Evolutionary conservation across 2,797 vertebrate genomes (phyloP).

Genomic region (Mallotus villosus): DNA sequence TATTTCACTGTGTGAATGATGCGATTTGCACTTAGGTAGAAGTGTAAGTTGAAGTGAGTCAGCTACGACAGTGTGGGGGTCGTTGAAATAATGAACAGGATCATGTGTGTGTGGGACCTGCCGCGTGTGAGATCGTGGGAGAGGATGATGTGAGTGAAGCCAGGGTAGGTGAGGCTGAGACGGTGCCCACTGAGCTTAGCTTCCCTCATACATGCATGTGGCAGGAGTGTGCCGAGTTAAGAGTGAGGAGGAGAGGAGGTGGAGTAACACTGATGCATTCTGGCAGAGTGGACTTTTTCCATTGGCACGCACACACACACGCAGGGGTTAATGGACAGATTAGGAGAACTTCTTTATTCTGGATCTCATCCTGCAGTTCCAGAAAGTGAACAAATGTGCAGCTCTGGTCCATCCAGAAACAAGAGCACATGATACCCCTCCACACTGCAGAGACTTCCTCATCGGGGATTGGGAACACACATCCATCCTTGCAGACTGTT

Average conservation of each 20-base stretch:
- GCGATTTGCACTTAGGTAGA: too few relatives aligned
- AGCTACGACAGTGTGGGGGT: too few relatives aligned
- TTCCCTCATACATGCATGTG: constrained; percentile 34
- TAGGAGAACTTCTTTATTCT: constrained; percentile 44
- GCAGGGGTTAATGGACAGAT: constrained; percentile 36
- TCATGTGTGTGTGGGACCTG: constrained; percentile 5
- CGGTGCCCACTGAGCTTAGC: constrained; percentile 50
- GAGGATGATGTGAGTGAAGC: constrained; percentile 15
- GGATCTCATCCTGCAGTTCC: constrained; percentile 45
- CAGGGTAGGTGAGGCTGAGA: constrained; percentile 18
- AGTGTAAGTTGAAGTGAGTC: too few relatives aligned
- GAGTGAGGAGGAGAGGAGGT: background rate
- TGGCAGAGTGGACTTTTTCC: constrained; percentile 57
- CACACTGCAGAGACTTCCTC: too few relatives aligned
- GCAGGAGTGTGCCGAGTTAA: constrained; percentile 31
- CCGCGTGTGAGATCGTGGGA: constrained; percentile 13
- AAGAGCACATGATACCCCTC: background rate
- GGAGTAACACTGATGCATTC: constrained; percentile 53
- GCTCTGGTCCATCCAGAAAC: constrained; percentile 38
- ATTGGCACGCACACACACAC: constrained; percentile 11
- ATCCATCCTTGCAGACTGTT: constrained; percentile 31
- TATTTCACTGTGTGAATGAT: background rate
- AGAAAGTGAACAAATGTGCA: constrained; percentile 27
- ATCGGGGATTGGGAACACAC: constrained; percentile 24
- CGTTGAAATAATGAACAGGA: too few relatives aligned